Evolutionary conservation across 1,140 invertebrate genomes (phyloP), one percentile per base, ranked within the genome.

Genomic region (Megalonaias nervosa): DNA sequence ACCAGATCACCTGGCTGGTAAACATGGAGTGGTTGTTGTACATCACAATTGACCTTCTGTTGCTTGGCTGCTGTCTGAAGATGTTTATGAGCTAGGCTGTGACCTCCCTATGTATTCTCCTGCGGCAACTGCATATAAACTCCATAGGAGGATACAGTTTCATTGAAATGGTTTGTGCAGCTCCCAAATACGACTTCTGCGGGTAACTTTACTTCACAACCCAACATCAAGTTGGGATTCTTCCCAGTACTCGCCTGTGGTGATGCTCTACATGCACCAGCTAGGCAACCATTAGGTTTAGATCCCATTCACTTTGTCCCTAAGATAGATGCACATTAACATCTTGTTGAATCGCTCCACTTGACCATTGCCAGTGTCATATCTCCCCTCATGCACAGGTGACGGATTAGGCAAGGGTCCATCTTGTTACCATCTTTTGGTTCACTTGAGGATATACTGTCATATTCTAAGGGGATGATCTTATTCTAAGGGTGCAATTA

Each of bases 271-370:
- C 75, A 79, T 1, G 70, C 70, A 2, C 58, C 38, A 16, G 60
- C 60, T 16, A 82, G 26, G 15, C 66, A 70, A n/a, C 48, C 70
- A 1, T 81, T n/a, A n/a, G 71, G 59, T 70, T 48, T 6, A 57
- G 16, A 57, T 84, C 77, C 80, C 77, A 84, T 19, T 82, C 68
- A 12, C 58, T 66, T 56, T 79, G 68, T 19, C 70, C 56, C 11
- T 66, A 64, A 1, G 23, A 12, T 13, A 73, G 21, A 31, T 70
- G 91, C 82, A 82, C 62, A 2, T 71, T 57, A 87, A 55, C 13
- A 87, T 87, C 17, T 81, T 58, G 67, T 87, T 89, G 58, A 85
- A 80, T 67, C 87, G 73, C 61, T 88, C 81, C n/a, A 81, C 70
- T 68, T 77, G 74, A 12, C 81, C 82, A 68, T 84, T 76, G 31